Evolutionary conservation across 2,888 invertebrate genomes (phyloP), one percentile per base, ranked within the genome.

Genomic region (Hyppa rectilinea): DNA sequence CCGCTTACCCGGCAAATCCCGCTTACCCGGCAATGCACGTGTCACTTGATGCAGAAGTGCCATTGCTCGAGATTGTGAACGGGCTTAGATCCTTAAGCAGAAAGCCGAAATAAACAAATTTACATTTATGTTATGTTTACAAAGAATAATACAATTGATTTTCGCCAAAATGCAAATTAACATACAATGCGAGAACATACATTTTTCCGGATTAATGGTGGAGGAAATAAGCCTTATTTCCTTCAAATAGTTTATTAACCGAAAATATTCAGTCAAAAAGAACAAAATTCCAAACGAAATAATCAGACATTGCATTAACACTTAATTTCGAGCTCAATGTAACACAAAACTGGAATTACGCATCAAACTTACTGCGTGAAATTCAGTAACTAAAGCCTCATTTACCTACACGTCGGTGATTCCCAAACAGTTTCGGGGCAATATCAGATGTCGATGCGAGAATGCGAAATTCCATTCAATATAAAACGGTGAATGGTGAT

Each of bases 341-440:
- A 49, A 65, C 29, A 52, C 43, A 55, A 70, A 38, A 65, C 55
- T n/a, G 60, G 31, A 52, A 64, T 76, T 80, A 82, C 70, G 56
- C 50, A 73, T 60, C 61, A 66, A 69, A 61, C 72, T 71, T 71
- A 56, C 55, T 62, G 55, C 59, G 58, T 72, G 75, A 82, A 75
- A 82, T 60, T 63, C 55, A n/a, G 20, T 53, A 56, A 52, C 38
- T 34, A 58, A 70, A 53, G 58, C 73, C 71, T 40, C 45, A 59
- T 59, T n/a, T 43, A n/a, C n/a, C n/a, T n/a, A 40, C n/a, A 52
- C n/a, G 2, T 14, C 31, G 20, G 31, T 29, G n/a, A 43, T 36
- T 47, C 12, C 29, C 4, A 23, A 53, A 52, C 40, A 29, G 12
- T 53, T 47, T 53, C 14, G 12, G 12, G 10, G 26, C 6, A 52